Conservation (phyloP, 2,888 invertebrate species). For the Aplocera efformata region DNA sequence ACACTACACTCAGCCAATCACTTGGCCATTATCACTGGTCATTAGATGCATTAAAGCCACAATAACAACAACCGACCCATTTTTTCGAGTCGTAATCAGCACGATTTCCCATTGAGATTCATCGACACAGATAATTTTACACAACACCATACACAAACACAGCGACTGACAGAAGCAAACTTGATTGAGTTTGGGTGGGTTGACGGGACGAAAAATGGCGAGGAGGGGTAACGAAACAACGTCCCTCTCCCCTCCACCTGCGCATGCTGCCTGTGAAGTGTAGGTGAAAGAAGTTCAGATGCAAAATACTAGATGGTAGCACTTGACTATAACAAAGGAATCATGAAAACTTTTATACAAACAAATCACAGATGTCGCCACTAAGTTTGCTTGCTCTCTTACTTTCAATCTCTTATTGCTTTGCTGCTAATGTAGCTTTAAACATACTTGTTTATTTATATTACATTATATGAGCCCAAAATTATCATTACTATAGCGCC, state of each 20-base stretch:
- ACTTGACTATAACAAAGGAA: constrained; percentile 39
- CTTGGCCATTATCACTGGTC: constrained; percentile 78
- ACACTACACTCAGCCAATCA: constrained; percentile 76
- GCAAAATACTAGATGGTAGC: constrained; percentile 49
- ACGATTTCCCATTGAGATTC: constrained; percentile 79
- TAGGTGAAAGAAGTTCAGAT: constrained; percentile 24
- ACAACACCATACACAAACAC: constrained; percentile 79
- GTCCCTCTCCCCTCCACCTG: constrained; percentile 57
- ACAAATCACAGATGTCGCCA: constrained; percentile 40
- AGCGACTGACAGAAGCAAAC: constrained; percentile 78
- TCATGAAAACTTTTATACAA: constrained; percentile 7
- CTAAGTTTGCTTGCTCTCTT: not conserved
- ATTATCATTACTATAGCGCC: not conserved
- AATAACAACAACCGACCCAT: constrained; percentile 77
- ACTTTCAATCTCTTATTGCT: not conserved
- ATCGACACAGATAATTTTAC: constrained; percentile 77
- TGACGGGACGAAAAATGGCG: constrained; percentile 79
- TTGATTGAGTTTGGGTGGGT: constrained; percentile 71
- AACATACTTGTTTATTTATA: too few relatives aligned
- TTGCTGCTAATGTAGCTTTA: too few relatives aligned
- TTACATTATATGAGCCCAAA: too few relatives aligned
- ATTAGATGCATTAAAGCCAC: constrained; percentile 74
- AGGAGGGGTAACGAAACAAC: constrained; percentile 54
- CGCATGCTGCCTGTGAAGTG: constrained; percentile 47
- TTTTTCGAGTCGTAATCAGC: constrained; percentile 72